Evolutionary conservation across 2,797 vertebrate species (phyloP).

Genomic region (Arremon aurantiirostris): DNA sequence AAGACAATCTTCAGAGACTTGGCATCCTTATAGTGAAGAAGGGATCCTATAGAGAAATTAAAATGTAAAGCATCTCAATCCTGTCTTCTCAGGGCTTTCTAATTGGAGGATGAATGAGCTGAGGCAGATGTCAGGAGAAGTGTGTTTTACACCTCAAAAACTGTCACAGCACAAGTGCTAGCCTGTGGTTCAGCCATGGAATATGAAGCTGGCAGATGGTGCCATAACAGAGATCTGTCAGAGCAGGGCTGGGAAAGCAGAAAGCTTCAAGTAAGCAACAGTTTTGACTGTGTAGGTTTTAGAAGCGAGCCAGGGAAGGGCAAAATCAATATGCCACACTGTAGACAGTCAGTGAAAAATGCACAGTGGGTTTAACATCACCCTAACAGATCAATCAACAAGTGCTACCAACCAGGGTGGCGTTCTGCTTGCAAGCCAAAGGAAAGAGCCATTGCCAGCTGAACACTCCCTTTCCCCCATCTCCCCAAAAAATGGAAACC

Average conservation of each 20-base stretch:
- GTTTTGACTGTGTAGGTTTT: slow-evolving; percentile 34
- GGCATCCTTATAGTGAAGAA: neutral
- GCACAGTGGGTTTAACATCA: slow-evolving; percentile 5
- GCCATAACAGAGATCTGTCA: slow-evolving; percentile 52
- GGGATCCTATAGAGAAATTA: neutral
- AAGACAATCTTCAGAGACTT: neutral
- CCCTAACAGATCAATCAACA: neutral
- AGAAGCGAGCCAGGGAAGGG: slow-evolving; percentile 27
- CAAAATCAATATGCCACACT: slow-evolving; percentile 37
- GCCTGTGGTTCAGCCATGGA: slow-evolving; percentile 18
- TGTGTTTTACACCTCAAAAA: slow-evolving; percentile 50
- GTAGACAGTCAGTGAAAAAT: slow-evolving; percentile 32
- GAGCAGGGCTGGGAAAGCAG: slow-evolving; percentile 20
- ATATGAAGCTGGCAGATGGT: slow-evolving; percentile 53
- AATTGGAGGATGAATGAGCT: neutral
- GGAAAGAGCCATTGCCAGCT: neutral
- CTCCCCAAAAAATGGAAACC: neutral
- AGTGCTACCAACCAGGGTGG: neutral
- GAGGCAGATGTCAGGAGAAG: slow-evolving; percentile 47
- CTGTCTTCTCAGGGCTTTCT: neutral
- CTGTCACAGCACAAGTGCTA: slow-evolving; percentile 45
- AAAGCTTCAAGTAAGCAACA: slow-evolving; percentile 33
- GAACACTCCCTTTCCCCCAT: neutral
- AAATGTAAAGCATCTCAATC: neutral
- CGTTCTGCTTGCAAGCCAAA: neutral